Evolutionary conservation across 2,113 vertebrate species (phyloP).

Genomic region (Irena cyanogastra): DNA sequence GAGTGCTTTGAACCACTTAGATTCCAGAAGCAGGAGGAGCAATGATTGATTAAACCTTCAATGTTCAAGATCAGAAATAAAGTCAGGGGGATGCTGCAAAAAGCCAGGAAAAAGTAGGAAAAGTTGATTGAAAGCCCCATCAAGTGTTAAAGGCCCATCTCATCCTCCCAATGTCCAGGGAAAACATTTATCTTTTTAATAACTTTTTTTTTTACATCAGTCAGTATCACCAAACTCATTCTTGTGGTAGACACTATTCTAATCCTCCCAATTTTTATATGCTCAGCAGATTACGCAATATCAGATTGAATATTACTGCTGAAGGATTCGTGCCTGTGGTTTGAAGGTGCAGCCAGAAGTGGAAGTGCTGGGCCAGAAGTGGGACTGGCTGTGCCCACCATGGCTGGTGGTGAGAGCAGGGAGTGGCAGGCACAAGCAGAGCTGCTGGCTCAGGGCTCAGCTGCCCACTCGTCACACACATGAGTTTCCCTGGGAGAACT

Average conservation of each 20-base stretch:
- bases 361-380: not conserved
- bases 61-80: not conserved
- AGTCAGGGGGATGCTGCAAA: not conserved
- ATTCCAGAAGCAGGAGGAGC: not conserved
- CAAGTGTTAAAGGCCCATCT: not conserved
- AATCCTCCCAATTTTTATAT: not conserved
- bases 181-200: not conserved
- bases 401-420: not conserved
- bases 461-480: not conserved
- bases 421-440: not conserved
- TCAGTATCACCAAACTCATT: not conserved
- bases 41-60: slow-evolving; percentile 4
- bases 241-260: not conserved
- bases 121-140: not conserved
- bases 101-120: not conserved
- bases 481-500: not conserved
- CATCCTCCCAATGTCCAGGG: not conserved
- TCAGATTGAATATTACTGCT: not conserved
- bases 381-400: not conserved
- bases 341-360: not conserved
- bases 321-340: fast-evolving
- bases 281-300: not conserved
- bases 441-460: not conserved
- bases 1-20: not conserved
- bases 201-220: not conserved